Evolutionary conservation across 1,140 invertebrate genomes (phyloP).

Genomic region (Drosophila tsacasi): DNA sequence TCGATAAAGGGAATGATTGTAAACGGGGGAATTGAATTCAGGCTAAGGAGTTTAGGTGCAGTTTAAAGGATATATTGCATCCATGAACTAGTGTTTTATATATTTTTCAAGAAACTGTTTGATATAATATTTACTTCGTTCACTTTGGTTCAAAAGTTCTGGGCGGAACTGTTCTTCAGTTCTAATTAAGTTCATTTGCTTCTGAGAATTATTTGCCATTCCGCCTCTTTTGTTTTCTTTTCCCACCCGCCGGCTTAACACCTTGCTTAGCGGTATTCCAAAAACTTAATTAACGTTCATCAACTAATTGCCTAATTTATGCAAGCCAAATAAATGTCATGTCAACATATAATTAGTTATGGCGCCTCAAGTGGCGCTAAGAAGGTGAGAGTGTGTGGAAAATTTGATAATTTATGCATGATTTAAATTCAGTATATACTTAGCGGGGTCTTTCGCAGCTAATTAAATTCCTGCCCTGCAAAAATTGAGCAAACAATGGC

Average conservation of each 20-base stretch:
- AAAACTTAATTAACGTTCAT: slow-evolving; percentile 69
- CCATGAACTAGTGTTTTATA: too few species aligned
- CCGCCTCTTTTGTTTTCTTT: not conserved
- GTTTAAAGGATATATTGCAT: not conserved
- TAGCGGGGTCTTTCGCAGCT: slow-evolving; percentile 15
- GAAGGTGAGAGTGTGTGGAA: slow-evolving; percentile 41
- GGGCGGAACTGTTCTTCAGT: not conserved
- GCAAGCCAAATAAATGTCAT: slow-evolving; percentile 80
- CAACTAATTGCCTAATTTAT: slow-evolving; percentile 81
- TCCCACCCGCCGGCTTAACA: slow-evolving; percentile 5
- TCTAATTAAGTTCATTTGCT: not conserved
- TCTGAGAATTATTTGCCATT: not conserved
- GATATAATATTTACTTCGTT: not conserved
- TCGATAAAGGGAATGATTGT: slow-evolving; percentile 13
- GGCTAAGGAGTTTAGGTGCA: not conserved
- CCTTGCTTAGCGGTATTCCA: slow-evolving; percentile 23
- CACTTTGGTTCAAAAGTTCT: too few species aligned
- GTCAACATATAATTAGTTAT: slow-evolving; percentile 79
- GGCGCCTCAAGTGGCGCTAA: slow-evolving; percentile 36
- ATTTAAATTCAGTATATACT: slow-evolving; percentile 46
- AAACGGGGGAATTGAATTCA: not conserved
- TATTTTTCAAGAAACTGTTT: too few species aligned
- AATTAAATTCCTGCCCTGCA: slow-evolving; percentile 41
- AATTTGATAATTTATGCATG: slow-evolving; percentile 62
- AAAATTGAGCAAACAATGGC: slow-evolving; percentile 27